Percentiles rank a stretch among this genome's conserved stretches.
Conservation (phyloP, 2,113 vertebrate species). For the Paramormyrops kingsleyae region DNA sequence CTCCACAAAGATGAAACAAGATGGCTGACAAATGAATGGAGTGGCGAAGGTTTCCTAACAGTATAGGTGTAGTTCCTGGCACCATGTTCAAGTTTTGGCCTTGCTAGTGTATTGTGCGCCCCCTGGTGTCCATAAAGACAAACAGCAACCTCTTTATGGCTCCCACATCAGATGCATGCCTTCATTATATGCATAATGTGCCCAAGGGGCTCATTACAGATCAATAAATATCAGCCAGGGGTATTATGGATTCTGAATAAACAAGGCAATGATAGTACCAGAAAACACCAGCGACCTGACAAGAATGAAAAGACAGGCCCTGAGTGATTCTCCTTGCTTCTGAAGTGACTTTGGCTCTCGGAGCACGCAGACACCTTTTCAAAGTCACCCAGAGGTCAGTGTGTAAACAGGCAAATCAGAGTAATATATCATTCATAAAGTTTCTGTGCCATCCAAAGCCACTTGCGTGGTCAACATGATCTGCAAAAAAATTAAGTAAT, state of each 20-base stretch:
- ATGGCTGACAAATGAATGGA: background rate
- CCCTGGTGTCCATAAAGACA: background rate
- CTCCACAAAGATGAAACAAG: background rate
- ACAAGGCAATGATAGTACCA: background rate
- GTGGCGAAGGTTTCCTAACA: background rate
- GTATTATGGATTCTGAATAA: constrained; percentile 35
- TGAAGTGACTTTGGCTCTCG: background rate
- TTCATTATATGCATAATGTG: constrained; percentile 18
- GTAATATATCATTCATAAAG: background rate
- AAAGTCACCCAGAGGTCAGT: constrained; percentile 1
- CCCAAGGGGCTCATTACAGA: constrained; percentile 39
- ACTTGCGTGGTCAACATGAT: background rate
- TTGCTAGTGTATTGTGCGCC: background rate
- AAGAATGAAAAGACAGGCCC: background rate
- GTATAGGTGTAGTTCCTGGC: background rate
- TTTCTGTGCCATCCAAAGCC: background rate
- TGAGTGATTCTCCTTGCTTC: background rate
- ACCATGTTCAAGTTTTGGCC: background rate
- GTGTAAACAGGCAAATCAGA: background rate
- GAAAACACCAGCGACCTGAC: background rate
- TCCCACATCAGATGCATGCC: background rate
- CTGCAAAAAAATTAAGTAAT: background rate
- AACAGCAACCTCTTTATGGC: background rate
- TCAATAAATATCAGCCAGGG: constrained; percentile 32
- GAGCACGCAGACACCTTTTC: background rate